Base-by-base conservation (phyloP, 2,113 vertebrate genomes). In the Pangasianodon hypophthalmus region DNA sequence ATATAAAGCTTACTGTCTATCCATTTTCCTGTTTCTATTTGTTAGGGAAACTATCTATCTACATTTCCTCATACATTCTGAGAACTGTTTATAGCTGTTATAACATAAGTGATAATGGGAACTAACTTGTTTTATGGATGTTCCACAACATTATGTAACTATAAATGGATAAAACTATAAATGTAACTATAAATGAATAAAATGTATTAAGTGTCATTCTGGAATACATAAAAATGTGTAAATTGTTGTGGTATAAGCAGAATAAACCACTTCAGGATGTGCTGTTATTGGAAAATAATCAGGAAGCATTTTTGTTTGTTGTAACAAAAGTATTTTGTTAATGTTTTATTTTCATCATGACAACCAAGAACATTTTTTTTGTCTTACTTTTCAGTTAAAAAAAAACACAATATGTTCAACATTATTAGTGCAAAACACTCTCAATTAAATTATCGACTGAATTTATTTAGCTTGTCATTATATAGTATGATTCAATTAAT, bases 401-500 rank as follows among this genome's bases (percentile, higher is more conserved):
- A 73, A 41, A 69, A 6, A 6, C 14, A 71, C 69, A 19, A 73
- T 19, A 32, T 32, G 11, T 44, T 75, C 0, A 46, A 16, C 0
- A 2, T 64, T 37, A 4, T 80, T 48, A 32, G 32, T 0, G 37
- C 32, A 19, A 62, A 18, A 62, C 4, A 21, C 26, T 7, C 44
- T 79, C 19, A 48, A 21, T 29, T 79, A 14, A 56, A 21, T 0
- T 21, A 8, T 56, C 7, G 3, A 4, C 32, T 2, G 26, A 87
- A 37, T 75, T 26, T n/a, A 73, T 82, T 83, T 50, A 77, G 26
- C 84, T 50, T 88, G 50, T 84, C 64, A 58, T 62, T 79, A 64
- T 80, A 88, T 62, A 62, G 60, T 44, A 73, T 64, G 67, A 60
- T 87, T 84, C 64, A 83, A 60, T 87, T 75, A 50, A 56, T 77